Conservation (phyloP, 2,888 invertebrate genomes). For the Agonopterix arenella region DNA sequence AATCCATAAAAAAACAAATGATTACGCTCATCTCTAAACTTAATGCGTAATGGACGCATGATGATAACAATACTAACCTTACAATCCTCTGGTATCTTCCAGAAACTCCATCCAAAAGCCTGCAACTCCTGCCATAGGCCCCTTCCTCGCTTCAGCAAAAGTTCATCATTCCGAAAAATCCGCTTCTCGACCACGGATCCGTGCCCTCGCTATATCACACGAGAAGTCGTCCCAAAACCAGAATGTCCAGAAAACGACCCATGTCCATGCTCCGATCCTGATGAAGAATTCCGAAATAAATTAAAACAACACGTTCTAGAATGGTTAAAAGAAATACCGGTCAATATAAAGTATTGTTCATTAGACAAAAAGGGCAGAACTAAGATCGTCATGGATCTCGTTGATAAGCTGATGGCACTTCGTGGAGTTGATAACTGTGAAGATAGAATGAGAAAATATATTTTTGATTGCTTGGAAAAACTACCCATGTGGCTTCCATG, state of each 20-base stretch:
- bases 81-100: too few relatives aligned
- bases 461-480: constrained; percentile 20
- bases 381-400: constrained; percentile 20
- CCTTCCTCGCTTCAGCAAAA: constrained; percentile 12
- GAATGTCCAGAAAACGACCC: not conserved
- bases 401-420: constrained; percentile 17
- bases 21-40: too few relatives aligned
- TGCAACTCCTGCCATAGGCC: constrained; percentile 16
- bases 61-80: too few relatives aligned
- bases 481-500: constrained; percentile 39
- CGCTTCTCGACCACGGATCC: not conserved
- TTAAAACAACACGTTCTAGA: constrained; percentile 19
- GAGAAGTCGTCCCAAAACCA: not conserved
- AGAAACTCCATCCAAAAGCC: too few relatives aligned
- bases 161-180: not conserved
- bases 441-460: constrained; percentile 18
- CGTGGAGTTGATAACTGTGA: constrained; percentile 18
- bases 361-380: constrained; percentile 19
- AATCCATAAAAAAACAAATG: too few relatives aligned
- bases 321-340: constrained; percentile 34
- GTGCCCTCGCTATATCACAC: not conserved
- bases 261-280: not conserved
- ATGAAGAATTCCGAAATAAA: constrained; percentile 1
- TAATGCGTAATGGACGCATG: too few relatives aligned
- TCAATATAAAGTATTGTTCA: constrained; percentile 8